phyloP scores from a whole-genome alignment of 2,113 vertebrate species.

The Leptocoma aspasia region DNA sequence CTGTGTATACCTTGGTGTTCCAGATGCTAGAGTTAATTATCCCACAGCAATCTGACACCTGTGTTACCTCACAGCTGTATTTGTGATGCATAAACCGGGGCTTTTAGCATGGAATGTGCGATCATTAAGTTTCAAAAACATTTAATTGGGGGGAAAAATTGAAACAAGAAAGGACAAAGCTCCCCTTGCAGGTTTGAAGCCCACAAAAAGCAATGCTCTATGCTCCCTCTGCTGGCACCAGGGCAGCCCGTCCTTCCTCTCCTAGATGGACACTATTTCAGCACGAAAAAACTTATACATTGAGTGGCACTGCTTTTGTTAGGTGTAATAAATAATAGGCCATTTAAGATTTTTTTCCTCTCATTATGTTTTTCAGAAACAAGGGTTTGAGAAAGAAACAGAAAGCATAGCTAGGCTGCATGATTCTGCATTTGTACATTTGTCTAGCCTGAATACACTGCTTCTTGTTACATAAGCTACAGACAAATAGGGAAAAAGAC shows the following conservation, averaged over 20 bases:
- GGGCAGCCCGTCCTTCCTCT: not conserved
- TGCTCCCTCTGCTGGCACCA: slow-evolving; percentile 75
- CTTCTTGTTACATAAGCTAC: not conserved
- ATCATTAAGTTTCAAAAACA: not conserved
- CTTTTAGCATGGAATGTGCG: not conserved
- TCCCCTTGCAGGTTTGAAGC: not conserved
- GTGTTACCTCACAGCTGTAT: not conserved
- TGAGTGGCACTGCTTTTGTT: not conserved
- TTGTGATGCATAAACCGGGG: not conserved
- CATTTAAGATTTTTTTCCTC: rapidly evolving
- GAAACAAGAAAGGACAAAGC: not conserved
- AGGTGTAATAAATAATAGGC: not conserved
- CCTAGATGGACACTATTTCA: not conserved
- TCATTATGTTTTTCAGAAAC: not conserved
- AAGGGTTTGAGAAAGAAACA: not conserved
- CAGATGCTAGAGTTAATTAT: not conserved
- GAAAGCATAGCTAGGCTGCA: not conserved
- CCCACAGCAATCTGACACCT: not conserved
- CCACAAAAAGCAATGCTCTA: slow-evolving; percentile 12
- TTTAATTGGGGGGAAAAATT: not conserved
- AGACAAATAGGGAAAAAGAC: not conserved
- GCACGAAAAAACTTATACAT: not conserved
- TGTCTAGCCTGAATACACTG: not conserved
- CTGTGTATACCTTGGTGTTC: not conserved
- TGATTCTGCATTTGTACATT: not conserved